These are phyloP conservation scores for Orchesellides sinensis DNA, from an alignment of 2,888 invertebrate genomes.

Conservation along the genomic window DNA sequence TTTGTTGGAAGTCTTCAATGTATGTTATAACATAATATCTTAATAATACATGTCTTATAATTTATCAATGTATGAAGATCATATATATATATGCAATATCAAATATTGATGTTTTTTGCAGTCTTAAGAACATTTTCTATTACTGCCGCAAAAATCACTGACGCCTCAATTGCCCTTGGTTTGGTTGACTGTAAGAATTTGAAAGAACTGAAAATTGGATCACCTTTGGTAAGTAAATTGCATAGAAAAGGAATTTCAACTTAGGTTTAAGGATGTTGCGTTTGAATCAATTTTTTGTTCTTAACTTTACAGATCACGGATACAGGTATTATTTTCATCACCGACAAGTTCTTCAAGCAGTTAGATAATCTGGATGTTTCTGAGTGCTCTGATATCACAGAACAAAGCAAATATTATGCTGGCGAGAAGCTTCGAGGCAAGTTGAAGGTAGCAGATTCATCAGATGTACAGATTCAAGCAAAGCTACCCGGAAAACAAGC, in stretches of 20 bases:
- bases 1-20: conserved; percentile 69
- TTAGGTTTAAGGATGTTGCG: not conserved
- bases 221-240: conserved; percentile 52
- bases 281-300: conserved; percentile 3
- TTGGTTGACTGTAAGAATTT: conserved; percentile 60
- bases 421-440: conserved; percentile 64
- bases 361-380: conserved; percentile 56
- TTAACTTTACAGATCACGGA: conserved; percentile 70
- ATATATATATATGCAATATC: too few species aligned
- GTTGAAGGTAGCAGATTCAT: conserved; percentile 29
- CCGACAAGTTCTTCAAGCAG: conserved; percentile 62
- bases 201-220: conserved; percentile 42
- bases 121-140: conserved; percentile 47
- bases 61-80: not conserved
- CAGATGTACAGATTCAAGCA: conserved; percentile 7
- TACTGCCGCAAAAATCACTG: conserved; percentile 48
- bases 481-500: not conserved
- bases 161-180: conserved; percentile 61
- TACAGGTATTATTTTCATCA: conserved; percentile 65
- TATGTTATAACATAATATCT: conserved; percentile 22
- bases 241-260: not conserved
- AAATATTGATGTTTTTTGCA: conserved; percentile 9
- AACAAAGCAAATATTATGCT: conserved; percentile 69
- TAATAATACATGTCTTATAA: not conserved
- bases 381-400: conserved; percentile 64